phyloP scores from a whole-genome alignment of 92 coral and sea anemone genomes.

The Blastomussa wellsi region DNA sequence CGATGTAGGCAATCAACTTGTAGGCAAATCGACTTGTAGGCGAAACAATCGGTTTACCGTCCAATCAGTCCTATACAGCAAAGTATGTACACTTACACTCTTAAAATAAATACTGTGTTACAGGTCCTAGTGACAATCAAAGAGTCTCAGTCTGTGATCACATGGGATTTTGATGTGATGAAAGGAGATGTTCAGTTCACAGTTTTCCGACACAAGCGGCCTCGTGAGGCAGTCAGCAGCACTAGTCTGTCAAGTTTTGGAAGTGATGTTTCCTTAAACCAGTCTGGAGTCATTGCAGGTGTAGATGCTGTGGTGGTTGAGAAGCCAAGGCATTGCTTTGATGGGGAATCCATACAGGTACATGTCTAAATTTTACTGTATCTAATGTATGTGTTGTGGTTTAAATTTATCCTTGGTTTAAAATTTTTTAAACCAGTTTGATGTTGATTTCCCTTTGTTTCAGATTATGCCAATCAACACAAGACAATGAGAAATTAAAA shows the following conservation, averaged over 20 bases:
- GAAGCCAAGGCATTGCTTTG: constrained; percentile 88
- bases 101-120: not conserved
- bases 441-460: too few relatives aligned
- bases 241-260: constrained; percentile 89
- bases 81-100: not conserved
- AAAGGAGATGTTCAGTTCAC: constrained; percentile 94
- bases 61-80: not conserved
- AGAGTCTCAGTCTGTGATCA: constrained; percentile 98
- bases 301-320: constrained; percentile 98
- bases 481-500: too few relatives aligned
- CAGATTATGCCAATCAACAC: too few relatives aligned
- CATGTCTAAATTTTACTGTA: too few relatives aligned
- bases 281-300: constrained; percentile 95
- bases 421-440: too few relatives aligned
- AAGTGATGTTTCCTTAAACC: constrained; percentile 73
- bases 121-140: constrained; percentile 91
- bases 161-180: constrained; percentile 99
- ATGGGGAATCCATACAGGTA: constrained; percentile 98
- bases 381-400: too few relatives aligned
- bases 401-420: too few relatives aligned
- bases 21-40: too few relatives aligned
- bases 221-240: constrained; percentile 91
- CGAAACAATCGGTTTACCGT: too few relatives aligned
- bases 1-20: too few relatives aligned
- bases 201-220: constrained; percentile 97